A percentile compares a stretch with the other conserved stretches of the same genome.
These are phyloP conservation scores for Chironomus tepperi DNA, from an alignment of 1,140 invertebrate species.

Conservation along the genomic window DNA sequence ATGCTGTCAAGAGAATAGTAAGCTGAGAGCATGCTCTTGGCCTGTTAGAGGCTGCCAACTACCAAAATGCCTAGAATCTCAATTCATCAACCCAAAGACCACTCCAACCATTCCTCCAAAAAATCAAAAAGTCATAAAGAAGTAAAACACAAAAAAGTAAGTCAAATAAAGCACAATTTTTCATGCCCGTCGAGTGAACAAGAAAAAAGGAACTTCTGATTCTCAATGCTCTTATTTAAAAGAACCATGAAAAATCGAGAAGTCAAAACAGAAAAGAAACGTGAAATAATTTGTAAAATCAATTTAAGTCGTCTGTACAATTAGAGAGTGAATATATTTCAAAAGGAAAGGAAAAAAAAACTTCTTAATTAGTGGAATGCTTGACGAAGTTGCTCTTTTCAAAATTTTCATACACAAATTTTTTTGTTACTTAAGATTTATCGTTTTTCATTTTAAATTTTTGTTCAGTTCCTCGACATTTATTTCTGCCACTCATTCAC, in stretches of 20 bases:
- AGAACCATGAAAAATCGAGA: neutral
- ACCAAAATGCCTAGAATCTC: too few species aligned
- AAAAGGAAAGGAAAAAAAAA: too few species aligned
- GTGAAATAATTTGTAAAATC: neutral
- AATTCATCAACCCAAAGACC: too few species aligned
- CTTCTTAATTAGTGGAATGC: constrained; percentile 8
- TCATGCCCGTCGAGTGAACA: neutral
- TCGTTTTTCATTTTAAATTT: too few species aligned
- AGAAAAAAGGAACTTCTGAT: neutral
- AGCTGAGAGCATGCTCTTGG: too few species aligned
- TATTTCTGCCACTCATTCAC: too few species aligned
- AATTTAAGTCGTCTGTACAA: constrained; percentile 2
- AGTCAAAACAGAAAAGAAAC: neutral
- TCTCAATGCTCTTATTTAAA: neutral
- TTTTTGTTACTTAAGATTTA: neutral
- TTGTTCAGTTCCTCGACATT: too few species aligned
- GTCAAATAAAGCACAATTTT: neutral
- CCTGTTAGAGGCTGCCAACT: too few species aligned
- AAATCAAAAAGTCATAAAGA: too few species aligned
- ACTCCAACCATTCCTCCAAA: too few species aligned
- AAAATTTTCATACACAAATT: neutral
- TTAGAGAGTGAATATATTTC: neutral
- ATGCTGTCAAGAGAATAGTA: too few species aligned
- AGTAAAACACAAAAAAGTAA: neutral
- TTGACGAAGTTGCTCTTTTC: neutral